Conservation (phyloP, 2,888 invertebrate species). For the Bombylius discolor region DNA sequence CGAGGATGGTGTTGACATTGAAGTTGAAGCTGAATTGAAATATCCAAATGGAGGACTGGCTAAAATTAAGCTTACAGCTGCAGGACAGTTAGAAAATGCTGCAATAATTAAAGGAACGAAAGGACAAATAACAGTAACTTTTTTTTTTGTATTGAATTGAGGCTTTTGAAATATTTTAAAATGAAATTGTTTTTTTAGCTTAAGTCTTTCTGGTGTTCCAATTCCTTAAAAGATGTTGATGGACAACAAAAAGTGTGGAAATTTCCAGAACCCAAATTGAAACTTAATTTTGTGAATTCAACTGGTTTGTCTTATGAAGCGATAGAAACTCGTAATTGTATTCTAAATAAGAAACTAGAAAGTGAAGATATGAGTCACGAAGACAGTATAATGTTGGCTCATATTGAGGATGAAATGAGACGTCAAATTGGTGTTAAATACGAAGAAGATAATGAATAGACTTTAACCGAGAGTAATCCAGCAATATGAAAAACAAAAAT, state of each 20-base stretch:
- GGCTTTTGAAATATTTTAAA: too few relatives aligned
- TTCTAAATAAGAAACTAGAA: slow-evolving; percentile 52
- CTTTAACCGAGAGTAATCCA: too few relatives aligned
- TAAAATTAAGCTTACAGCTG: slow-evolving; percentile 25
- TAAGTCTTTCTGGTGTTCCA: slow-evolving; percentile 58
- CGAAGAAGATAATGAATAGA: slow-evolving; percentile 12
- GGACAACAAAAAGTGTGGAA: slow-evolving; percentile 50
- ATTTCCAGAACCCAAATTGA: slow-evolving; percentile 46
- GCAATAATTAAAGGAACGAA: slow-evolving; percentile 33
- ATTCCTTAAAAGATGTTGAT: slow-evolving; percentile 49
- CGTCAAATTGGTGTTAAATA: slow-evolving; percentile 55
- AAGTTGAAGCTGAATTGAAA: slow-evolving; percentile 25
- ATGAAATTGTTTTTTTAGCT: slow-evolving; percentile 24
- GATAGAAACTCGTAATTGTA: slow-evolving; percentile 58
- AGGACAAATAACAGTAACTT: slow-evolving; percentile 31
- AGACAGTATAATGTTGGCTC: slow-evolving; percentile 55
- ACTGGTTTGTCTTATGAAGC: slow-evolving; percentile 67
- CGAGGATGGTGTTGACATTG: slow-evolving; percentile 54
- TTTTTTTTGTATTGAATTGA: neutral
- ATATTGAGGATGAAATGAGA: slow-evolving; percentile 58
- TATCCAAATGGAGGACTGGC: slow-evolving; percentile 27
- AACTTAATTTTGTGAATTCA: slow-evolving; percentile 56
- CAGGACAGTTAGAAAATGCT: slow-evolving; percentile 21
- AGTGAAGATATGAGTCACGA: slow-evolving; percentile 53
- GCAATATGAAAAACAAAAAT: too few relatives aligned